Conservation (phyloP, 2,888 invertebrate species). For the Noctua comes region DNA sequence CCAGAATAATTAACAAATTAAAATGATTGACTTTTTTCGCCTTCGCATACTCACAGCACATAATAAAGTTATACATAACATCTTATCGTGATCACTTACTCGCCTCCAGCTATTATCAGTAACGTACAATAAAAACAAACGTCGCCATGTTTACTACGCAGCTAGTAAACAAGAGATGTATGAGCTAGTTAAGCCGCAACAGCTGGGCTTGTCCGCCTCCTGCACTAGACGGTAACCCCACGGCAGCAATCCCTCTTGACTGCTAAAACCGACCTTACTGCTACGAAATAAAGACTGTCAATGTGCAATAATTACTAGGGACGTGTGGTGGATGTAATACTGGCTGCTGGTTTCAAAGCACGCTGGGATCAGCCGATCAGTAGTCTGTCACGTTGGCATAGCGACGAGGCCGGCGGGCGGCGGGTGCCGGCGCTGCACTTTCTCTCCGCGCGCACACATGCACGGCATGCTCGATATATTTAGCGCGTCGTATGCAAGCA, state of each 20-base stretch:
- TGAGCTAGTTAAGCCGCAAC: not conserved
- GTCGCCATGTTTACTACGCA: conserved; percentile 38
- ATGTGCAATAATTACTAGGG: not conserved
- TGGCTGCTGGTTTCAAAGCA: not conserved
- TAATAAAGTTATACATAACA: conserved; percentile 47
- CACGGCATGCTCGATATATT: conserved; percentile 18
- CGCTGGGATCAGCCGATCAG: not conserved
- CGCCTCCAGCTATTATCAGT: conserved; percentile 34
- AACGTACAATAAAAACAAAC: conserved; percentile 25
- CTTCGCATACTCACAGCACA: not conserved
- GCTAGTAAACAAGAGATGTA: not conserved
- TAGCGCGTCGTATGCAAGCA: conserved; percentile 11
- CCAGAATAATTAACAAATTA: conserved; percentile 5
- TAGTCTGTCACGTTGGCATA: not conserved
- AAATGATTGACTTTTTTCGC: conserved; percentile 7
- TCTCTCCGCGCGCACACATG: conserved; percentile 32
- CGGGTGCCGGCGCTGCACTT: conserved; percentile 29
- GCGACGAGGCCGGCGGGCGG: not conserved
- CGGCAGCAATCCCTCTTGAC: not conserved
- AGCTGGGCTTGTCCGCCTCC: not conserved
- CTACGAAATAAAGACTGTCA: not conserved
- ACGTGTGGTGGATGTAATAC: not conserved
- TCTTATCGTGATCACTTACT: conserved; percentile 42
- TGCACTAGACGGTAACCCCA: not conserved
- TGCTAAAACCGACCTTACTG: no score